Evolutionary conservation across 2,888 invertebrate species (phyloP).

Genomic region (Pandemis heparana): DNA sequence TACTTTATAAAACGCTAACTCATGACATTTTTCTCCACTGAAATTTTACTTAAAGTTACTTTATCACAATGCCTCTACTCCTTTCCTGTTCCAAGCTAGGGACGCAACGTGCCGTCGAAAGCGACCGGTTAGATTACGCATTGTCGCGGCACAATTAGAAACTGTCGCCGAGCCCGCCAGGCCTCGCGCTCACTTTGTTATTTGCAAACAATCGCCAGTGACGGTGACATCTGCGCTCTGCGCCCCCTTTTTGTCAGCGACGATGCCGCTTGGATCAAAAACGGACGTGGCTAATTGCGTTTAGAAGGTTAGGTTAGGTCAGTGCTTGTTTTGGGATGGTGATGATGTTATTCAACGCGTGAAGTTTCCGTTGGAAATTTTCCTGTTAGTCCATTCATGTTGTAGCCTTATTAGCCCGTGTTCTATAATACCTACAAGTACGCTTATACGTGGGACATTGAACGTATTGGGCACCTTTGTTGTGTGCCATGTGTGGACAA

Average conservation of each 20-base stretch:
- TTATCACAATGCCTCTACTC: slow-evolving; percentile 48
- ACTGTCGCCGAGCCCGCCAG: slow-evolving; percentile 67
- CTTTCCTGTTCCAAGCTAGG: slow-evolving; percentile 53
- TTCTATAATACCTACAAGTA: too few relatives aligned
- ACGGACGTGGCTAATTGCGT: slow-evolving; percentile 34
- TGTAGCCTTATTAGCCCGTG: too few relatives aligned
- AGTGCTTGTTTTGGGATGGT: neutral
- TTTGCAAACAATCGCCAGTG: slow-evolving; percentile 77
- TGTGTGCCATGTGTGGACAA: too few relatives aligned
- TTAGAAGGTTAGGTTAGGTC: slow-evolving; percentile 14
- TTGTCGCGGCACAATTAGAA: slow-evolving; percentile 83
- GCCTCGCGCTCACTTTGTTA: slow-evolving; percentile 73
- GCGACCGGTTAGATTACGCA: slow-evolving; percentile 83
- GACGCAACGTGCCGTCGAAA: slow-evolving; percentile 77
- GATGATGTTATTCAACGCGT: neutral
- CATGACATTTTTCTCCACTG: too few relatives aligned
- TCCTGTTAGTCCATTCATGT: neutral
- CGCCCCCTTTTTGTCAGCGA: slow-evolving; percentile 40
- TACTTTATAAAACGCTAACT: too few relatives aligned
- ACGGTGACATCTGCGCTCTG: slow-evolving; percentile 73
- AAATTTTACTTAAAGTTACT: too few relatives aligned
- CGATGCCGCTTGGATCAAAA: slow-evolving; percentile 24
- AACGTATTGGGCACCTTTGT: too few relatives aligned
- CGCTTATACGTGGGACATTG: too few relatives aligned
- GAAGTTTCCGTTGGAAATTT: neutral